Conservation (phyloP, 1,140 invertebrate genomes). For the Dreissena polymorpha region DNA sequence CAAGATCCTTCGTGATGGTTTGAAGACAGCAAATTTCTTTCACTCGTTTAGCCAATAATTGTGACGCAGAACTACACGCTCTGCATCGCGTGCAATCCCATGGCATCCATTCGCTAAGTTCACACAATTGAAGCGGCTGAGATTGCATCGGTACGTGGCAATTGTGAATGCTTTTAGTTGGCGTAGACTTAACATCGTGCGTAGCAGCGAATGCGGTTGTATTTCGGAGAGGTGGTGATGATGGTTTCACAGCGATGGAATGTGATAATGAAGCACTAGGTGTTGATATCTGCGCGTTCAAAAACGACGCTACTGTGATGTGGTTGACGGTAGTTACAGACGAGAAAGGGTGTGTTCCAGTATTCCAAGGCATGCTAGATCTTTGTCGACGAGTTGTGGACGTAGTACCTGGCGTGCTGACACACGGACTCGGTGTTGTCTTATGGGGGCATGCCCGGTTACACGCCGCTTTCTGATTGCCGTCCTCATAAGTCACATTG, state of each 20-base stretch:
- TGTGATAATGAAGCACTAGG: no score
- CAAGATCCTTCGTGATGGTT: no score
- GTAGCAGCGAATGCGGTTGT: neutral
- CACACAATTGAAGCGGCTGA: neutral
- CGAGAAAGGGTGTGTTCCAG: no score
- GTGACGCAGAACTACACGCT: no score
- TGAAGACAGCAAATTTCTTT: no score
- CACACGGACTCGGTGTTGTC: neutral
- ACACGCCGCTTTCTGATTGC: neutral
- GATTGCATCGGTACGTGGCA: neutral
- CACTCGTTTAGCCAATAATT: no score
- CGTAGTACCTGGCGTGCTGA: neutral
- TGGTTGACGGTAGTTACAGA: no score
- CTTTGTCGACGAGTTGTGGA: no score
- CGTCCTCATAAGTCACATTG: neutral
- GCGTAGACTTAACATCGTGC: neutral
- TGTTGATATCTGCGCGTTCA: no score
- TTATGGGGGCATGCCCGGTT: neutral
- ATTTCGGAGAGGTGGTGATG: neutral
- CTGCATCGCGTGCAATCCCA: neutral
- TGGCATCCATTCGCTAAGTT: neutral
- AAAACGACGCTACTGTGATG: no score
- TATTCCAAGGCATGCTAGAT: no score
- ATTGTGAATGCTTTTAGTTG: neutral
- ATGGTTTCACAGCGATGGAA: no score